Evolutionary conservation across 2,888 invertebrate species (phyloP), one percentile per base, ranked within the genome.

Genomic region (Pogonocherus hispidulus): DNA sequence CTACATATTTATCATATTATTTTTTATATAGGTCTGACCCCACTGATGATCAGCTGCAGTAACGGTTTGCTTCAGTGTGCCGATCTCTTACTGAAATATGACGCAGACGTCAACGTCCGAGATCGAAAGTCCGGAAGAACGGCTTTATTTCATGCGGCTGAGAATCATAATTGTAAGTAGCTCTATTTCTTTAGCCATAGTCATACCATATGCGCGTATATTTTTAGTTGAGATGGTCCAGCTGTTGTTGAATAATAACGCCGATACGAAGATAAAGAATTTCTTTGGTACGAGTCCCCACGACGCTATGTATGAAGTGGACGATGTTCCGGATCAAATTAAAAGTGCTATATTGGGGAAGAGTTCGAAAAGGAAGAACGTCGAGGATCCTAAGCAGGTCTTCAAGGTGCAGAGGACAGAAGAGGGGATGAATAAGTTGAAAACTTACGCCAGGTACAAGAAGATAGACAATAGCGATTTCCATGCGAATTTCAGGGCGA

Each of bases 91-190:
- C 62, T 86, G 0, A 77, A 83, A 0, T 77, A 80, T 0, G 78
- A 82, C 0, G 85, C 86, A 0, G 63, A 78, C 1, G 75, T 83
- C 0, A 86, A 88, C 75, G 54, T 81, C 0, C 71, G 73, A 20
- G 86, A 86, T 82, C 86, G 87, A 47, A 87, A 84, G 62, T 83
- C 86, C 66, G 89, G 89, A 22, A 83, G 87, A 63, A 88, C 89
- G 0, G 87, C 89, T 0, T 66, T 89, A 1, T 88, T 86, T 55
- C 77, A 87, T 0, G 87, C 88, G 0, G 85, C 87, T 0, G 84
- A 84, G 1, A 82, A 84, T 4, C 81, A 85, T 0, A 76, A 81
- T 60, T 72, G 80, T 64, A 82, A 87, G 86, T 73, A 81, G 0
- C n/a, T 23, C 14, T 37, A 37, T n/a, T 55, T 6, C 81, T 56